These are phyloP conservation scores for Gymnoscopelus braueri DNA, from an alignment of 2,797 vertebrate species.

Conservation along the genomic window DNA sequence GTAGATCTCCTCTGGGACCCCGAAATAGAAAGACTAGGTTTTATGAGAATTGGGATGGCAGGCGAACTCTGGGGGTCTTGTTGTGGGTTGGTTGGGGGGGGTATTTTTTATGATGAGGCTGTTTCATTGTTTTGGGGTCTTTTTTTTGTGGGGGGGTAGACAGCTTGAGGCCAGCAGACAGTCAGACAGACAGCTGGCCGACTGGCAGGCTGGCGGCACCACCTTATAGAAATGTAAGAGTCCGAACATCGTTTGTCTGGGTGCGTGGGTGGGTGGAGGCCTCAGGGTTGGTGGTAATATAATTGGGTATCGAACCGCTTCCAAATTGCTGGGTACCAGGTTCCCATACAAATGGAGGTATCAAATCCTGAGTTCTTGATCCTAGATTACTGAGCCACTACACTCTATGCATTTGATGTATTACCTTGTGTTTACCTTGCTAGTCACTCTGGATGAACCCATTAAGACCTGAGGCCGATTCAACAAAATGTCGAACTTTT, in stretches of 20 bases:
- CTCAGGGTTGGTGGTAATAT: too few relatives aligned
- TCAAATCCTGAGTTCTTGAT: too few relatives aligned
- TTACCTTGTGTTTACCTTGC: too few relatives aligned
- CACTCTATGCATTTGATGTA: too few relatives aligned
- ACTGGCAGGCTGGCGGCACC: conserved; percentile 43
- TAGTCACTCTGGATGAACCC: too few relatives aligned
- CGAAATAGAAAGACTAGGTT: conserved; percentile 18
- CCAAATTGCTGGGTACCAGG: too few relatives aligned
- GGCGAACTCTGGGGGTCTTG: conserved; percentile 8
- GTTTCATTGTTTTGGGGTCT: conserved; percentile 67
- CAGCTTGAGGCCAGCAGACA: conserved; percentile 49
- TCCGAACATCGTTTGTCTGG: conserved; percentile 56
- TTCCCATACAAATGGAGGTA: too few relatives aligned
- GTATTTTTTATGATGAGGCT: conserved; percentile 55
- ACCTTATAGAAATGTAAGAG: conserved; percentile 57
- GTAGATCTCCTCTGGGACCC: conserved; percentile 21
- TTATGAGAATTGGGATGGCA: conserved; percentile 41
- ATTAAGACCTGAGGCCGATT: too few relatives aligned
- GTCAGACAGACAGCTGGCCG: conserved; percentile 40
- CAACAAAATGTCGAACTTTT: too few relatives aligned
- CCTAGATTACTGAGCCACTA: too few relatives aligned
- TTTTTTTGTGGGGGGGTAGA: conserved; percentile 29
- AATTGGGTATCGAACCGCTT: too few relatives aligned
- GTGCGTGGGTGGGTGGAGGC: neutral
- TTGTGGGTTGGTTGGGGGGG: conserved; percentile 18